Conservation (phyloP, 2,797 vertebrate species). For the Bradypus variegatus region DNA sequence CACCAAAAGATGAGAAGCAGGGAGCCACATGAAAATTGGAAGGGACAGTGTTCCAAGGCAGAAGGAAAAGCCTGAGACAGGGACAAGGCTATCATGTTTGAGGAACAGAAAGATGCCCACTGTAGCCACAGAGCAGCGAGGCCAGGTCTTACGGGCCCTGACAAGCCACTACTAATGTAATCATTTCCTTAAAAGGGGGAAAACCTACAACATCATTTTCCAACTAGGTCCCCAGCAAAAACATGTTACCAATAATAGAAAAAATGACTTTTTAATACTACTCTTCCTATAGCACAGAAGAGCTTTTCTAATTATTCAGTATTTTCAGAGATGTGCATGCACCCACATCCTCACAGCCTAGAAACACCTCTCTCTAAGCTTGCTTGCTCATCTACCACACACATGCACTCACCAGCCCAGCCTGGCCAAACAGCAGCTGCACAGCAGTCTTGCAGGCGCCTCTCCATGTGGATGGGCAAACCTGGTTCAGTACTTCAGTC, state of each 20-base stretch:
- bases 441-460: slow-evolving; percentile 98
- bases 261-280: not conserved
- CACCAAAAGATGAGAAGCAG: not conserved
- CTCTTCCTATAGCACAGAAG: not conserved
- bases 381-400: not conserved
- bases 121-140: not conserved
- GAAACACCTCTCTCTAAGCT: not conserved
- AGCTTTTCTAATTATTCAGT: not conserved
- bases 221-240: not conserved
- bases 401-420: slow-evolving; percentile 88
- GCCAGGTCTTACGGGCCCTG: not conserved
- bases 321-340: not conserved
- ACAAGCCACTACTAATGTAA: not conserved
- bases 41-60: not conserved
- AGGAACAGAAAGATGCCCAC: not conserved
- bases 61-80: not conserved
- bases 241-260: not conserved
- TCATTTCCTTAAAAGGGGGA: not conserved
- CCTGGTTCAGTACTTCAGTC: slow-evolving; percentile 96
- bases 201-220: not conserved
- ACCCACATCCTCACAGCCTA: not conserved
- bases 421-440: slow-evolving; percentile 95
- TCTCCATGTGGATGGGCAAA: slow-evolving; percentile 97
- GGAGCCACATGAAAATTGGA: not conserved
- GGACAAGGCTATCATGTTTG: not conserved